Percentiles rank a stretch among this genome's conserved stretches.
Evolutionary conservation across 2,888 invertebrate species (phyloP).

Genomic region (Caenorhabditis sp.): DNA sequence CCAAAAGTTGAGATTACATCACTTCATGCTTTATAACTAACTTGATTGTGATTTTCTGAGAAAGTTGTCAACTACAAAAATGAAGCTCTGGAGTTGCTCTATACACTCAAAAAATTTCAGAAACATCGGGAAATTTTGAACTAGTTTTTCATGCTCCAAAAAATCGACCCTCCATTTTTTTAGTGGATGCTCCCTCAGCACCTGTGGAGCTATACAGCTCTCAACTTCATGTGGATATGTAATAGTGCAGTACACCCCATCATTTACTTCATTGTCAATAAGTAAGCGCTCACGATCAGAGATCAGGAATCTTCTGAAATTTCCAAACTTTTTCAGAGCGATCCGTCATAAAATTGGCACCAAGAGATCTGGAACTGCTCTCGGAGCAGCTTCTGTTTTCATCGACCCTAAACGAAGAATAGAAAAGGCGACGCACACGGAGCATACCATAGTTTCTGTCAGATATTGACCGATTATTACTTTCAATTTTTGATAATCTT

Average conservation of each 20-base stretch:
- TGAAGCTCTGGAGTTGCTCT: too few relatives aligned
- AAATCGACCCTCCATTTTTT: neutral
- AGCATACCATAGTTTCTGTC: constrained; percentile 16
- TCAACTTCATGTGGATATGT: constrained; percentile 81
- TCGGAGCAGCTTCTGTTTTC: constrained; percentile 9
- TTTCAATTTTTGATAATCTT: neutral
- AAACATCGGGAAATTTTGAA: too few relatives aligned
- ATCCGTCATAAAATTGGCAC: constrained; percentile 28
- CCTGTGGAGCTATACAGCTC: constrained; percentile 72
- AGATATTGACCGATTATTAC: neutral
- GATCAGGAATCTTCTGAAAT: neutral
- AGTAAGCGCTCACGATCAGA: constrained; percentile 49
- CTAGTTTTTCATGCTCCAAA: neutral
- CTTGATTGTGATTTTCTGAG: too few relatives aligned
- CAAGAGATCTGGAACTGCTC: constrained; percentile 7
- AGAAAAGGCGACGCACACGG: constrained; percentile 25
- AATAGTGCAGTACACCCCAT: constrained; percentile 78
- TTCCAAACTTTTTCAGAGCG: constrained; percentile 25
- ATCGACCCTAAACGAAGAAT: neutral
- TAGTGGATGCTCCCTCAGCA: constrained; percentile 72
- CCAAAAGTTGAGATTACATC: too few relatives aligned
- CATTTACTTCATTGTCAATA: constrained; percentile 76
- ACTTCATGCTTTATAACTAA: too few relatives aligned
- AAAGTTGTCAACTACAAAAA: too few relatives aligned
- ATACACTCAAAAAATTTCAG: too few relatives aligned